These are phyloP conservation scores for Alcis repandata DNA, from an alignment of 2,888 invertebrate genomes.

Conservation along the genomic window DNA sequence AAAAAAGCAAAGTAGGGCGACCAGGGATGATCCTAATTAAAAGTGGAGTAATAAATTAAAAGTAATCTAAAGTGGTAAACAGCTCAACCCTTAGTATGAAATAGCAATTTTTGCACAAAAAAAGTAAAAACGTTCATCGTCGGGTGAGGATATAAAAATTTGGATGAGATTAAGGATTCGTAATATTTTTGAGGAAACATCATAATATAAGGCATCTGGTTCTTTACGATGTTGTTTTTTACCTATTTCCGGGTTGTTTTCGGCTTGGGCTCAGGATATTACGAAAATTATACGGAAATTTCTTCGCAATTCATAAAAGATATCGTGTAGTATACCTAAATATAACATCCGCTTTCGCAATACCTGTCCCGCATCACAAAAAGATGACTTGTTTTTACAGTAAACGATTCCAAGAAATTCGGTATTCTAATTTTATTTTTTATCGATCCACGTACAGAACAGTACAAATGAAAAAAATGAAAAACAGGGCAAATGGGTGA, in stretches of 20 bases:
- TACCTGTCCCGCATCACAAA: neutral
- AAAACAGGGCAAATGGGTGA: too few species aligned
- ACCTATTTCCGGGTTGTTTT: slow-evolving; percentile 16
- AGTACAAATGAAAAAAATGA: too few species aligned
- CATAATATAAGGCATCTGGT: slow-evolving; percentile 19
- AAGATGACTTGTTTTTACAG: neutral
- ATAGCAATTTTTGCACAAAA: neutral
- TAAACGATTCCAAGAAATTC: too few species aligned
- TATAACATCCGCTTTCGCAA: neutral
- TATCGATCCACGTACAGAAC: too few species aligned
- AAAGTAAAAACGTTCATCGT: slow-evolving; percentile 3
- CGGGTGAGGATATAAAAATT: slow-evolving; percentile 15
- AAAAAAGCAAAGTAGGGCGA: too few species aligned
- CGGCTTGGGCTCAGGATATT: slow-evolving; percentile 18
- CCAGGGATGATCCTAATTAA: too few species aligned
- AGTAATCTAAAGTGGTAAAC: too few species aligned
- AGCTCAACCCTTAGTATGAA: neutral
- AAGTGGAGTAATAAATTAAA: too few species aligned
- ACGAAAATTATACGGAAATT: slow-evolving; percentile 12
- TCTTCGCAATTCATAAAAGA: slow-evolving; percentile 5
- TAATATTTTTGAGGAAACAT: slow-evolving; percentile 19
- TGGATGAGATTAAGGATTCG: slow-evolving; percentile 18
- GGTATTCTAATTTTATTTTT: too few species aligned
- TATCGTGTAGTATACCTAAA: neutral
- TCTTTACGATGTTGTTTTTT: slow-evolving; percentile 26